phyloP scores from a whole-genome alignment of 30 jellyfish, hydroid and myxozoan species.

The Turritopsis rubra region DNA sequence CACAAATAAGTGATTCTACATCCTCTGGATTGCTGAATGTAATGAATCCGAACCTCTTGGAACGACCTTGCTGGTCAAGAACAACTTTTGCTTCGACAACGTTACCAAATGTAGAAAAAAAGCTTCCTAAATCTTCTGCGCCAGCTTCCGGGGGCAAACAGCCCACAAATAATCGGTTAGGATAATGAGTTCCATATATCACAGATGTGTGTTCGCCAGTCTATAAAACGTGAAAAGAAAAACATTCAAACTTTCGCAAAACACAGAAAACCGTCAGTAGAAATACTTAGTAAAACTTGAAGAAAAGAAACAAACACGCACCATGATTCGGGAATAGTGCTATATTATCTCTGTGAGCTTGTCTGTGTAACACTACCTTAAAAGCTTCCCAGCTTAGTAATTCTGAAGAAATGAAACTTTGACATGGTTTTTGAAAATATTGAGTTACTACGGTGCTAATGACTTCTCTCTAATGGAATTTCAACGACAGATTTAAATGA shows the following conservation, averaged over 20 bases:
- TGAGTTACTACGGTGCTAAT: background rate
- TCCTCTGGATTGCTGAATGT: constrained; percentile 31
- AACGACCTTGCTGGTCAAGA: constrained; percentile 14
- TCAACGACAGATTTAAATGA: background rate
- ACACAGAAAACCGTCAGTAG: background rate
- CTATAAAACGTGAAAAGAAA: background rate
- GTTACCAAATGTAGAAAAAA: constrained; percentile 27
- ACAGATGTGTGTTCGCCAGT: constrained; percentile 86
- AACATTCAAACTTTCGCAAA: background rate
- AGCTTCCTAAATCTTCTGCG: constrained; percentile 30
- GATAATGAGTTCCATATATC: constrained; percentile 74
- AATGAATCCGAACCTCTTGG: constrained; percentile 27
- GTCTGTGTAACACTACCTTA: background rate
- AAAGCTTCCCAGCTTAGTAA: background rate
- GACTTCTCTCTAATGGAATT: background rate
- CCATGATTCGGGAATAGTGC: background rate
- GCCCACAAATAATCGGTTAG: constrained; percentile 73
- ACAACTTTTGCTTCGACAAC: constrained; percentile 35
- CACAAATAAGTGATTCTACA: constrained; percentile 15
- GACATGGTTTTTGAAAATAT: background rate
- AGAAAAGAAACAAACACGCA: background rate
- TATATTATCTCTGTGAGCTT: background rate
- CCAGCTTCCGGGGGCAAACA: constrained; percentile 78
- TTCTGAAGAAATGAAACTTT: background rate
- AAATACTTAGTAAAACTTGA: background rate